Evolutionary conservation across 1,140 invertebrate genomes (phyloP), one percentile per base, ranked within the genome.

Genomic region (Drosophila leontia): DNA sequence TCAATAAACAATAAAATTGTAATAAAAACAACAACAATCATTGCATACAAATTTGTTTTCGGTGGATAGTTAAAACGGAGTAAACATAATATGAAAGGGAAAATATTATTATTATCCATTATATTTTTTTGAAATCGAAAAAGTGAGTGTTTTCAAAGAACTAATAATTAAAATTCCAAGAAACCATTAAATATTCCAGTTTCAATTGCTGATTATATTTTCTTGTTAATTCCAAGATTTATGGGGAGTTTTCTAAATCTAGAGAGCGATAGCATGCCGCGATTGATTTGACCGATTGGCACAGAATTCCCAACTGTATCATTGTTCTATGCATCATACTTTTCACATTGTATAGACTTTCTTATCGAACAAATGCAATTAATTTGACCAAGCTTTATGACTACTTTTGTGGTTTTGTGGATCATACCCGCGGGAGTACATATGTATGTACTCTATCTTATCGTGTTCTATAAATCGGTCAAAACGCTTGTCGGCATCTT

Each of bases 1-100:
- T 37, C 34, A 23, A 55, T 55, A 55, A 55, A 55, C 51, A 15
- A 55, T 55, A 37, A 55, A 55, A 23, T 9, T 15, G 17, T 15
- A 55, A 55, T 55, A 9, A 3, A 15, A 13, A 37, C 13, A 37
- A 37, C 4, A 15, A 8, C 13, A 13, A 9, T n/a, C 9, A 23
- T 37, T 23, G 51, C 34, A 55, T 55, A 55, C 34, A 37, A 55
- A 55, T 37, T 5, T 17, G 2, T 45, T 1, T 45, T 19, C 3
- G 6, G 13, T 1, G 4, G 37, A 12, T 12, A 2, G 12, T 12
- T 19, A 4, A 23, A 23, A 13, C 6, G 7, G 13, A 26, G 7
- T 7, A 13, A 23, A 42, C 8, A 3, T 23, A 11, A n/a, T n/a
- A 29, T 0, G 8, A 29, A 29, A 50, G 11, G 0, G 19, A 2